Conservation (phyloP, 2,888 invertebrate species). For the Chloroclystis v-ata region DNA sequence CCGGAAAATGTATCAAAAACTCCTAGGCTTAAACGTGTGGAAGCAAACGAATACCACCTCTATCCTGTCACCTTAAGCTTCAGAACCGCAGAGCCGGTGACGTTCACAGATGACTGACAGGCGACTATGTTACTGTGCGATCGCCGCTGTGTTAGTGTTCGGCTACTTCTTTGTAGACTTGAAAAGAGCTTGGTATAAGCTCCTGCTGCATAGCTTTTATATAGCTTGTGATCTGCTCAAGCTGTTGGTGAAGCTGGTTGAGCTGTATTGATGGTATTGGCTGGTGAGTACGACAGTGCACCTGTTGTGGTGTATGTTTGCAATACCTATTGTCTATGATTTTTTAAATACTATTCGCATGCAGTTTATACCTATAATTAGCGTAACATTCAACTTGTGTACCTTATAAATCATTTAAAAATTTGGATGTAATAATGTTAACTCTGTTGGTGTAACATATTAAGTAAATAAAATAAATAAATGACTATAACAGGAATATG, state of each 20-base stretch:
- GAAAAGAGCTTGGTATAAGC: constrained; percentile 62
- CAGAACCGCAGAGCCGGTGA: constrained; percentile 20
- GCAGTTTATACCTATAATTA: too few relatives aligned
- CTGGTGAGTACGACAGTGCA: constrained; percentile 34
- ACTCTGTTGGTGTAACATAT: too few relatives aligned
- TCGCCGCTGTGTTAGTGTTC: constrained; percentile 43
- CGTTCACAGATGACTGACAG: constrained; percentile 54
- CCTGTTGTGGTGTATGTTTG: neutral
- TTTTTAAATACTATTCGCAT: too few relatives aligned
- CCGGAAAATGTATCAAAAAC: too few relatives aligned
- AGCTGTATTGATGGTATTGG: constrained; percentile 54
- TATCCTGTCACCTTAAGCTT: constrained; percentile 14
- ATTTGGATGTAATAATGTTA: too few relatives aligned
- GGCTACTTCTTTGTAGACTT: constrained; percentile 56
- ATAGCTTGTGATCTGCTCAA: constrained; percentile 64
- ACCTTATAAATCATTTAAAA: too few relatives aligned
- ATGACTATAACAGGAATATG: too few relatives aligned
- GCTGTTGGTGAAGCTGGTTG: constrained; percentile 65
- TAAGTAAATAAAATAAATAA: too few relatives aligned
- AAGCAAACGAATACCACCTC: constrained; percentile 11
- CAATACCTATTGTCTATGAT: too few relatives aligned
- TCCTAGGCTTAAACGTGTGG: constrained; percentile 8
- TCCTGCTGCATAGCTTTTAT: constrained; percentile 62
- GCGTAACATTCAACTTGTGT: too few relatives aligned
- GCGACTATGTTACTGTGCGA: constrained; percentile 50